These are phyloP conservation scores for Rambutsinella grinnellia DNA, from an alignment of 2,888 invertebrate species.

Conservation along the genomic window DNA sequence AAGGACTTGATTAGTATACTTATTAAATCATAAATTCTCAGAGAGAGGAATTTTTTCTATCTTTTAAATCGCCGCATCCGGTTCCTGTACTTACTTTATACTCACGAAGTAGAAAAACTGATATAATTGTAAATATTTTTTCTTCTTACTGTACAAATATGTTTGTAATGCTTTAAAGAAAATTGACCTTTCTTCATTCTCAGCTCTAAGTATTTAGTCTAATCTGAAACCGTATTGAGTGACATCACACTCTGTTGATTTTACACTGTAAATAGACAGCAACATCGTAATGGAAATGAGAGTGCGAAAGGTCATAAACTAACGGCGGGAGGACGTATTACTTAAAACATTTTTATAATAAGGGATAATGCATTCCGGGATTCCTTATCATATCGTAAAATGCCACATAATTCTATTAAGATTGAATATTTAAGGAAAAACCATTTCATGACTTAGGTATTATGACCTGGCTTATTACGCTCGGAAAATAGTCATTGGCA, in stretches of 20 bases:
- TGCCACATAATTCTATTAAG: no score
- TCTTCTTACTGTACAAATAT: background rate
- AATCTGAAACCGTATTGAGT: background rate
- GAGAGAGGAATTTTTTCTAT: conserved; percentile 8
- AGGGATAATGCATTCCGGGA: background rate
- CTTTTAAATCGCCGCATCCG: conserved; percentile 23
- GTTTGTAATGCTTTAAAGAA: background rate
- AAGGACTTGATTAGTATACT: background rate
- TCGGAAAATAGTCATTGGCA: background rate
- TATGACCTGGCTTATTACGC: no score
- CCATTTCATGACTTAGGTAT: no score
- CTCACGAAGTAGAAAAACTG: background rate
- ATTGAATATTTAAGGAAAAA: no score
- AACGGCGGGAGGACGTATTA: background rate
- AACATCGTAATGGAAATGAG: background rate
- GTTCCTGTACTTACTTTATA: conserved; percentile 14
- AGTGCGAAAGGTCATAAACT: background rate
- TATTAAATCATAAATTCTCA: conserved; percentile 30
- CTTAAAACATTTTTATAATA: background rate
- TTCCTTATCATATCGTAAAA: no score
- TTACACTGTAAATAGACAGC: background rate
- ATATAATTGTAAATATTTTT: background rate
- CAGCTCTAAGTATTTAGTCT: background rate
- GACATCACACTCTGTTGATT: background rate
- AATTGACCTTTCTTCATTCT: background rate